Evolutionary conservation across 1,140 invertebrate species (phyloP).

Genomic region (Neuroterus valhalla): DNA sequence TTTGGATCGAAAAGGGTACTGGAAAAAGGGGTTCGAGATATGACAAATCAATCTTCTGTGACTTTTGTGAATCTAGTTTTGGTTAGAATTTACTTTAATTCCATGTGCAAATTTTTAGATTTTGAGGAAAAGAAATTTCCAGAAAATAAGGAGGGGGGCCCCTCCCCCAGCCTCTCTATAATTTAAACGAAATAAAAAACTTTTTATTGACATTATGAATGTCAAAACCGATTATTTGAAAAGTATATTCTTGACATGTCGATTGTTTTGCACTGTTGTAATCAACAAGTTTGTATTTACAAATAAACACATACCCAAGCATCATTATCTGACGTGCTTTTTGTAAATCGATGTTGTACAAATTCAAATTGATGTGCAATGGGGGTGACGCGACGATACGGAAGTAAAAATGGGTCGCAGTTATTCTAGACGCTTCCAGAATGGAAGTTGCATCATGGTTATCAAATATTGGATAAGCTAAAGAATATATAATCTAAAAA

Average conservation of each 20-base stretch:
- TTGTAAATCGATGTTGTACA: neutral
- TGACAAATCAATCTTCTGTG: too few relatives aligned
- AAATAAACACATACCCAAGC: neutral
- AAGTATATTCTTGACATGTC: neutral
- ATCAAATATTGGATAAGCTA: neutral
- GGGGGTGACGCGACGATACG: neutral
- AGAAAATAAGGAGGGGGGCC: too few relatives aligned
- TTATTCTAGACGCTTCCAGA: neutral
- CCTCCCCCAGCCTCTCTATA: too few relatives aligned
- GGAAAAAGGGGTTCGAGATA: too few relatives aligned
- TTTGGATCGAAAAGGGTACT: too few relatives aligned
- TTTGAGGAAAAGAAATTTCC: too few relatives aligned
- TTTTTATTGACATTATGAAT: neutral
- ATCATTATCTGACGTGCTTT: neutral
- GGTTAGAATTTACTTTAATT: too few relatives aligned
- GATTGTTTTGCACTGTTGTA: neutral
- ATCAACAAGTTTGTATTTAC: neutral
- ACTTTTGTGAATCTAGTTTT: too few relatives aligned
- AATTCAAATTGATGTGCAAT: neutral
- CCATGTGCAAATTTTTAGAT: too few relatives aligned
- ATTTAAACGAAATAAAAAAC: too few relatives aligned
- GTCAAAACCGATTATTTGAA: neutral
- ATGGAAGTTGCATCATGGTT: neutral
- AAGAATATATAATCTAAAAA: too few relatives aligned
- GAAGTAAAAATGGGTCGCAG: slow-evolving; percentile 4